phyloP scores from a whole-genome alignment of 2,888 invertebrate genomes.

The Suillia variegata region DNA sequence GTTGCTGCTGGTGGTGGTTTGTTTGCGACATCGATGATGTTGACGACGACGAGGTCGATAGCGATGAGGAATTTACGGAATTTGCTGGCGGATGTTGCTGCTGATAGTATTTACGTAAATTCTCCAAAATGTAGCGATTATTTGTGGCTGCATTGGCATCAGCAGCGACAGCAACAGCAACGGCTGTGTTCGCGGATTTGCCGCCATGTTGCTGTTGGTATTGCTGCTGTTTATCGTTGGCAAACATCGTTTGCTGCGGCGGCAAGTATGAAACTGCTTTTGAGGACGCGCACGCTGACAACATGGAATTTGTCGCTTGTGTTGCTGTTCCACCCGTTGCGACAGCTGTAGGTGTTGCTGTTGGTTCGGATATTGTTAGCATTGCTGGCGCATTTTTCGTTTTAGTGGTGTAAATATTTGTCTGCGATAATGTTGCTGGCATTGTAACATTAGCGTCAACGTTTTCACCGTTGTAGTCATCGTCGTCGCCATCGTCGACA shows the following conservation, averaged over 20 bases:
- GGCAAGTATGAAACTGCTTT: not conserved
- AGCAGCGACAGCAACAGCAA: conserved; percentile 16
- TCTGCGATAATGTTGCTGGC: conserved; percentile 22
- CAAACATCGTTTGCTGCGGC: conserved; percentile 1
- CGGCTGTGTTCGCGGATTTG: conserved; percentile 17
- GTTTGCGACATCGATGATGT: conserved; percentile 53
- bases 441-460: conserved; percentile 22
- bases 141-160: conserved; percentile 35
- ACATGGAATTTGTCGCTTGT: conserved; percentile 11
- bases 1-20: conserved; percentile 33
- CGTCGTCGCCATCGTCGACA: conserved; percentile 21
- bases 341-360: conserved; percentile 29
- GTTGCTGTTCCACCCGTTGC: conserved; percentile 27
- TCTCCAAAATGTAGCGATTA: conserved; percentile 54
- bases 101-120: conserved; percentile 58
- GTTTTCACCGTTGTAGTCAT: conserved; percentile 22
- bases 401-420: conserved; percentile 21
- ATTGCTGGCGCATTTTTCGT: conserved; percentile 28
- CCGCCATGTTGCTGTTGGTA: too few relatives aligned
- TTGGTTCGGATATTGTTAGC: conserved; percentile 26
- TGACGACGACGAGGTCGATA: conserved; percentile 56
- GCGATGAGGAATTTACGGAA: conserved; percentile 51
- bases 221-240: conserved; percentile 13
- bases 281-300: conserved; percentile 1
- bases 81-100: conserved; percentile 49